A percentile compares a stretch with the other conserved stretches of the same genome.
phyloP scores from a whole-genome alignment of 1,140 invertebrate species.

The Microplitis mediator region DNA sequence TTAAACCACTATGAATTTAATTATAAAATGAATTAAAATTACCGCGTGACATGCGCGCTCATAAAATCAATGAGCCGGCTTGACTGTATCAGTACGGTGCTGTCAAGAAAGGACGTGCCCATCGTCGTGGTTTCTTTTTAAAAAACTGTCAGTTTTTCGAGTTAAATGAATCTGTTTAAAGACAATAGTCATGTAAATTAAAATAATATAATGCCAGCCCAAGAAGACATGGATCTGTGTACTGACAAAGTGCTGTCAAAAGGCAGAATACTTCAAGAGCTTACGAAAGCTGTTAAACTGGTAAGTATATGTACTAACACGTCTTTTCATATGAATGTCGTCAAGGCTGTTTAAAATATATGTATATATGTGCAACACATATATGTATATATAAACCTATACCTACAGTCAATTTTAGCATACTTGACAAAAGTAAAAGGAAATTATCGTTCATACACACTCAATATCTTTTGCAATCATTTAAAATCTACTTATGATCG shows the following conservation, averaged over 20 bases:
- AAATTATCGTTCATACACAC: neutral
- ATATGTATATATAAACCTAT: neutral
- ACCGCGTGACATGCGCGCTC: constrained; percentile 46
- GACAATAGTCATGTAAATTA: constrained; percentile 46
- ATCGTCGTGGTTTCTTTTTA: constrained; percentile 24
- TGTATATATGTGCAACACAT: neutral
- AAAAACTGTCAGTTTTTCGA: constrained; percentile 23
- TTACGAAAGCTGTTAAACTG: constrained; percentile 61
- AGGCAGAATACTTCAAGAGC: constrained; percentile 57
- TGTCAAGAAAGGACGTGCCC: constrained; percentile 33
- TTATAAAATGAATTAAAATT: constrained; percentile 35
- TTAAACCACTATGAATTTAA: too few species aligned
- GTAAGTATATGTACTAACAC: constrained; percentile 44
- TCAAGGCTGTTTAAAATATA: constrained; percentile 31
- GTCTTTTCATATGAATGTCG: constrained; percentile 10
- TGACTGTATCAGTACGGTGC: constrained; percentile 32
- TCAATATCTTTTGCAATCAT: too few species aligned
- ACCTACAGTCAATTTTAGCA: neutral
- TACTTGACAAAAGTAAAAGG: constrained; percentile 22
- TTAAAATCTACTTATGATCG: too few species aligned
- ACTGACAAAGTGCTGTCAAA: constrained; percentile 61
- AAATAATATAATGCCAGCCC: constrained; percentile 46
- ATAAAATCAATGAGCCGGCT: constrained; percentile 55
- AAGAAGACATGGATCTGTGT: constrained; percentile 56
- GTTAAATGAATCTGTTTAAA: constrained; percentile 26